Conservation (phyloP, 2,797 vertebrate genomes). For the Pterois miles region DNA sequence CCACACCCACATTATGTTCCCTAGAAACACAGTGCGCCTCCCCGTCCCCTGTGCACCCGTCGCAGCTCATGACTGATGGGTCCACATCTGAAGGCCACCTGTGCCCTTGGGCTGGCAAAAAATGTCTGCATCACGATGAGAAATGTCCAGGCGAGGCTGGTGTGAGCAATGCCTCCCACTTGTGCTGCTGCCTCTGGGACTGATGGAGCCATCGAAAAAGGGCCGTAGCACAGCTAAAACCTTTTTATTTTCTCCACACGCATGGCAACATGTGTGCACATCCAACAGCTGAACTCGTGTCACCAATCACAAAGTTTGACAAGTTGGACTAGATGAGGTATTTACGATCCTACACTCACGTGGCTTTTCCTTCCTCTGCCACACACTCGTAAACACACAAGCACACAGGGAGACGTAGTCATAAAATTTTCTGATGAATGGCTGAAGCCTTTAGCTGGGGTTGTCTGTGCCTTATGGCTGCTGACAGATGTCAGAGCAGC, state of each 20-base stretch:
- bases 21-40: conserved; percentile 30
- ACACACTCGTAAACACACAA: conserved; percentile 46
- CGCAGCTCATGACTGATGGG: conserved; percentile 64
- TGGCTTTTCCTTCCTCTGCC: conserved; percentile 33
- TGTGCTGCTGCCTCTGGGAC: conserved; percentile 15
- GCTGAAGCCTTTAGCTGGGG: conserved; percentile 37
- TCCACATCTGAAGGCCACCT: conserved; percentile 62
- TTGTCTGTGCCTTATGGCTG: conserved; percentile 55
- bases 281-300: conserved; percentile 6
- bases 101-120: conserved; percentile 67
- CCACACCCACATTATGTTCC: conserved; percentile 48
- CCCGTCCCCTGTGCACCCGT: conserved; percentile 15
- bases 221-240: conserved; percentile 5
- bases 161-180: conserved; percentile 34
- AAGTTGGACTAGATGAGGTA: conserved; percentile 22
- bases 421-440: conserved; percentile 65
- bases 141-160: conserved; percentile 19
- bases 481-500: conserved; percentile 66
- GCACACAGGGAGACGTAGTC: conserved; percentile 38
- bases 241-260: conserved; percentile 22
- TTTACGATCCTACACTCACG: conserved; percentile 26
- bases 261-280: conserved; percentile 9
- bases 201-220: conserved; percentile 23
- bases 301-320: conserved; percentile 28
- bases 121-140: conserved; percentile 41